These are phyloP conservation scores for Takifugu flavidus DNA, from an alignment of 2,113 vertebrate species.

Conservation along the genomic window DNA sequence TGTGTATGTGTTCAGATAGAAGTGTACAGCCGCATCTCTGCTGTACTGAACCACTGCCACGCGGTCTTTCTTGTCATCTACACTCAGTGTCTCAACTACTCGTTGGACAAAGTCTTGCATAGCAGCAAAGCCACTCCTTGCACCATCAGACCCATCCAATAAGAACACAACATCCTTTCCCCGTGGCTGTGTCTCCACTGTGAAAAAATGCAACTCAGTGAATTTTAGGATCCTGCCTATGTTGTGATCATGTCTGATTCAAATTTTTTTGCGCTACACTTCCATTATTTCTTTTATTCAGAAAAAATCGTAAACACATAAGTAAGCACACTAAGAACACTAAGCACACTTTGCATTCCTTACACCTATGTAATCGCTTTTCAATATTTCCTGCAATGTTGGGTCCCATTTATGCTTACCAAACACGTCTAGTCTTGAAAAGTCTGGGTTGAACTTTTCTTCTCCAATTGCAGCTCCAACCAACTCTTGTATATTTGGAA, in stretches of 20 bases:
- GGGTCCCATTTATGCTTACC: conserved; percentile 13
- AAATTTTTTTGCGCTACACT: no score
- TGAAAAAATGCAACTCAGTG: conserved; percentile 6
- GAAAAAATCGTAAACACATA: no score
- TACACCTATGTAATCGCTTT: no score
- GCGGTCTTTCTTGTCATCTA: conserved; percentile 42
- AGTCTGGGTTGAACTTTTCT: neutral
- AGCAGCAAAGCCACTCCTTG: conserved; percentile 23
- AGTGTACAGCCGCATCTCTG: conserved; percentile 34
- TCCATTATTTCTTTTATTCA: no score
- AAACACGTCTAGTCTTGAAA: neutral
- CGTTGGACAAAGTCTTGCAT: conserved; percentile 48
- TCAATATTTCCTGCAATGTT: neutral
- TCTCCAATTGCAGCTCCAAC: conserved; percentile 14
- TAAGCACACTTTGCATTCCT: no score
- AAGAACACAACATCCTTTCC: conserved; percentile 60
- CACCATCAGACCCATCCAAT: conserved; percentile 60
- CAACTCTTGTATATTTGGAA: conserved; percentile 31
- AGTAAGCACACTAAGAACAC: no score
- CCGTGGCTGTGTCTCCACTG: conserved; percentile 14
- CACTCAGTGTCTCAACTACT: conserved; percentile 43
- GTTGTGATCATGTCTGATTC: neutral
- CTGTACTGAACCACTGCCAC: conserved; percentile 53
- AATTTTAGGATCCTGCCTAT: neutral
- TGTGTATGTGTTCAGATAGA: conserved; percentile 49